Conservation (phyloP, 1,140 invertebrate genomes). For the Trypoxylus dichotomus region DNA sequence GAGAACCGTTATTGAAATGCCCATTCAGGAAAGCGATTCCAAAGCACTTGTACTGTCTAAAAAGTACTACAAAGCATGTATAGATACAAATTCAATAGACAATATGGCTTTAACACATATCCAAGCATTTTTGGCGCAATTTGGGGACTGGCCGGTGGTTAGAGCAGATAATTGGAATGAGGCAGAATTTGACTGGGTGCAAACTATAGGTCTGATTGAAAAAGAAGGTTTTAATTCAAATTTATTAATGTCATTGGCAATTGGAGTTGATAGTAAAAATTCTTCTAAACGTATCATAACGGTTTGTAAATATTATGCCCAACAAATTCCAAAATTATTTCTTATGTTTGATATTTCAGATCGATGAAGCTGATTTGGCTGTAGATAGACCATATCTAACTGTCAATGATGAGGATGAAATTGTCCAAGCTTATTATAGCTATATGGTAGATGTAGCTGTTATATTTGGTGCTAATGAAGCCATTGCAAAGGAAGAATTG, state of each 20-base stretch:
- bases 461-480: conserved; percentile 78
- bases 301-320: conserved; percentile 64
- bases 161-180: conserved; percentile 75
- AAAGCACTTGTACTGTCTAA: conserved; percentile 76
- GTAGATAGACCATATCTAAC: conserved; percentile 87
- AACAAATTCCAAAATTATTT: too few relatives aligned
- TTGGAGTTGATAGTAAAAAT: conserved; percentile 89
- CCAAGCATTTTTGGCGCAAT: conserved; percentile 65
- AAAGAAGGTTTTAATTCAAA: conserved; percentile 81
- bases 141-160: conserved; percentile 91
- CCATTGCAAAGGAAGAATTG: conserved; percentile 72
- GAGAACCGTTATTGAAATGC: conserved; percentile 71
- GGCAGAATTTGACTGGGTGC: conserved; percentile 70
- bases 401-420: conserved; percentile 77
- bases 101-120: conserved; percentile 71
- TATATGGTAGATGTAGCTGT: conserved; percentile 88
- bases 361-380: conserved; percentile 90
- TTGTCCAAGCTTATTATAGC: conserved; percentile 77
- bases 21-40: conserved; percentile 64
- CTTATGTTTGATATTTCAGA: conserved; percentile 55
- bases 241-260: conserved; percentile 90
- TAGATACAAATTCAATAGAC: conserved; percentile 81
- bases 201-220: conserved; percentile 80
- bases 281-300: conserved; percentile 82
- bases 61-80: conserved; percentile 78